Evolutionary conservation across 2,113 vertebrate genomes (phyloP).

Genomic region (Ornithorhynchus anatinus): DNA sequence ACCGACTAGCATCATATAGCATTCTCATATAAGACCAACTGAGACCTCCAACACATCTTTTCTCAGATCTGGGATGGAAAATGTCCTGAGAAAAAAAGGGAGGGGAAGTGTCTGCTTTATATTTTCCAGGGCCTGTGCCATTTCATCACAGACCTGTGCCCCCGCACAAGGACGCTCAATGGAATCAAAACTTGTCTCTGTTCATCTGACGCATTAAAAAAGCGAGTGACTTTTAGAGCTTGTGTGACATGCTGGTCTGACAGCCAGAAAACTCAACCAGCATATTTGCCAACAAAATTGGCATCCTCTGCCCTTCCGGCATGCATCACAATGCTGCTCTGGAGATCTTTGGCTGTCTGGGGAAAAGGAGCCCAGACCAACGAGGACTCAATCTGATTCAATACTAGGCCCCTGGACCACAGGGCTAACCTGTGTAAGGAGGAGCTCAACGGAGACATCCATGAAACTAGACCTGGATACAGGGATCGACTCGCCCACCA

Average conservation of each 20-base stretch:
- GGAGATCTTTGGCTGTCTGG: too few relatives aligned
- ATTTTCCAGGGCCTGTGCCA: not conserved
- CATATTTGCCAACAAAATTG: constrained; percentile 1
- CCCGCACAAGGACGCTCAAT: not conserved
- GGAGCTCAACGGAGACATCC: too few relatives aligned
- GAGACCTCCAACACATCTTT: not conserved
- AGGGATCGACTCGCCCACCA: too few relatives aligned
- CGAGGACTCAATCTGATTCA: too few relatives aligned
- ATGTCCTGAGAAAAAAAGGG: not conserved
- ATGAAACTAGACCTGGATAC: too few relatives aligned
- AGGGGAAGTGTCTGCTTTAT: not conserved
- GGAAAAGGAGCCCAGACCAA: too few relatives aligned
- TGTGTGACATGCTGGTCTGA: not conserved
- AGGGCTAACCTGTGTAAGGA: too few relatives aligned
- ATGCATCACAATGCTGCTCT: too few relatives aligned
- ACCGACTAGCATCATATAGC: too few relatives aligned
- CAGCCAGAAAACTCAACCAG: not conserved
- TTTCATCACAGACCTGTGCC: not conserved
- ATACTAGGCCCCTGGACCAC: too few relatives aligned
- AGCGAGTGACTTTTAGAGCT: not conserved
- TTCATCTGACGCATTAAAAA: not conserved
- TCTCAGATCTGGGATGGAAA: not conserved
- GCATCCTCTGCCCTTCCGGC: not conserved
- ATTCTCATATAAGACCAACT: too few relatives aligned
- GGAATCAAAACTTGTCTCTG: not conserved